Percentiles rank a stretch among this genome's conserved stretches.
phyloP scores from a whole-genome alignment of 2,888 invertebrate species.

The Callyntrura sp. region DNA sequence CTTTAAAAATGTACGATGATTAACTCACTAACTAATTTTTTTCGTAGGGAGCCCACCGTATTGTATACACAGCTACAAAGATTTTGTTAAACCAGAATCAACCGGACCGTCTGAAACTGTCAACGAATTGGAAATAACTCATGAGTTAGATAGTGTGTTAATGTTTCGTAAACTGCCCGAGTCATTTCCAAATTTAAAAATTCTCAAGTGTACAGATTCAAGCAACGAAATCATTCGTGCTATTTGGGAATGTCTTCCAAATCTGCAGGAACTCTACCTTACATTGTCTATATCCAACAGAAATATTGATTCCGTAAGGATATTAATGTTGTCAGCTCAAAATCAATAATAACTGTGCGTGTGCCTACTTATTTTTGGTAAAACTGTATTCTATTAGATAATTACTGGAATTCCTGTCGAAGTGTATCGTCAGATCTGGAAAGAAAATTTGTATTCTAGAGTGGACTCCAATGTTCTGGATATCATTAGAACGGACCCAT shows the following conservation, averaged over 20 bases:
- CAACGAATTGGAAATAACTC: constrained; percentile 68
- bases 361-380: constrained; percentile 1
- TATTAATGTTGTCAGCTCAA: neutral
- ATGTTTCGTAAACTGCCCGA: constrained; percentile 74
- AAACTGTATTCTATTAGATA: constrained; percentile 22
- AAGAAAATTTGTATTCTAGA: constrained; percentile 72
- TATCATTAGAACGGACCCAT: constrained; percentile 74
- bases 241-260: constrained; percentile 72
- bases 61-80: constrained; percentile 72
- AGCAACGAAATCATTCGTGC: constrained; percentile 75
- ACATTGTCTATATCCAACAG: constrained; percentile 72
- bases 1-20: neutral
- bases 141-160: constrained; percentile 69
- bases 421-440: constrained; percentile 72
- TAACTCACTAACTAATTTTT: too few species aligned
- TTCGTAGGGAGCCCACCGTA: constrained; percentile 67
- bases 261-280: constrained; percentile 66
- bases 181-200: constrained; percentile 69
- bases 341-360: too few species aligned
- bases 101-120: constrained; percentile 69
- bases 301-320: constrained; percentile 68
- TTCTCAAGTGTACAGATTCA: constrained; percentile 67
- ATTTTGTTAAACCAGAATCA: constrained; percentile 73
- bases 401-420: constrained; percentile 73
- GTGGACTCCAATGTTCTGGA: constrained; percentile 71